Evolutionary conservation across 2,888 invertebrate species (phyloP), one percentile per base, ranked within the genome.

Genomic region (Eulithis prunata): DNA sequence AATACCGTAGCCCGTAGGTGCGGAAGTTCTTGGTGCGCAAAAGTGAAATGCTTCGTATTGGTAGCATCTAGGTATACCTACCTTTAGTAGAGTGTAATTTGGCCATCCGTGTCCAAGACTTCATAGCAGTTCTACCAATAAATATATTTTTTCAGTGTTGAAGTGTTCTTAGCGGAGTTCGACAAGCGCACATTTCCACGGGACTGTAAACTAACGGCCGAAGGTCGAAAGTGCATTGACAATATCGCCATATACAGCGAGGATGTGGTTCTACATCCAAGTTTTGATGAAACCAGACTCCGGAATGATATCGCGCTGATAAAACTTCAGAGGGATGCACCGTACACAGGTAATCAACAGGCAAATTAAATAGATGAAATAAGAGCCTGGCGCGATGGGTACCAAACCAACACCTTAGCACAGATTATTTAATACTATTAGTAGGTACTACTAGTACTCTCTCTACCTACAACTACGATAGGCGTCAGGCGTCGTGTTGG

Each of bases 101-200:
- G 2, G 45, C 5, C 4, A 45, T 2, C 0, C 12, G 45, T 45
- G 45, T 11, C 4, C 12, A 6, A 11, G 47, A n/a, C 8, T 36
- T 45, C 2, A 1, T 41, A 4, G 13, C 36, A 4, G 3, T 32
- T 56, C 2, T 45, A 45, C 7, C 2, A 21, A 21, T 21, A 21
- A 21, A 2, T 21, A 21, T 55, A 41, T 36, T 12, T 54, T 83
- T 84, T 28, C 83, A 93, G 92, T 14, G 71, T 91, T 12, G 83
- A 88, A 69, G 74, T 91, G 51, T 82, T 80, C 65, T 71, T 92
- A 67, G 86, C 92, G 0, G 92, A 93, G 72, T 91, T 86, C 69
- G 90, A 92, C 77, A 91, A 88, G 67, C 82, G 87, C 12, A 87
- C 92, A 0, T 92, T 89, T 75, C 92, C 92, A 0, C 77, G 59